Percentiles rank a stretch among this genome's conserved stretches.
phyloP scores from a whole-genome alignment of 2,797 vertebrate genomes.

The Epinephelus awoara region DNA sequence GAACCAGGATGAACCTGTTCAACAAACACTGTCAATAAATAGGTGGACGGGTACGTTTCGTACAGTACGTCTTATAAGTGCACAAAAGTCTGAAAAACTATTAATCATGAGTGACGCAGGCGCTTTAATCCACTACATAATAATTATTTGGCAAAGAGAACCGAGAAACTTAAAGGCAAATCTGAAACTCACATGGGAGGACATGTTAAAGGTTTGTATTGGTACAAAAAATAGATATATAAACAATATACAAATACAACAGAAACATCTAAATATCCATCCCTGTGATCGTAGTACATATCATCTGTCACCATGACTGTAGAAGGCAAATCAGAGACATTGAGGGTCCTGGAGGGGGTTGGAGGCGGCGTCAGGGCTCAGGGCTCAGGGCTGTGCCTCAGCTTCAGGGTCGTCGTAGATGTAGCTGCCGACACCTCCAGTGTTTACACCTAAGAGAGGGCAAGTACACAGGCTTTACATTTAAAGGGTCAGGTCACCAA shows the following conservation, averaged over 20 bases:
- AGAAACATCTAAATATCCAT: slow-evolving; percentile 56
- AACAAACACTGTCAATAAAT: slow-evolving; percentile 52
- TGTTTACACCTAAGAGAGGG: slow-evolving; percentile 86
- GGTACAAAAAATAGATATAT: slow-evolving; percentile 76
- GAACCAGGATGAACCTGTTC: slow-evolving; percentile 15
- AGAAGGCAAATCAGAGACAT: slow-evolving; percentile 57
- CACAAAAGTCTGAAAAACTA: slow-evolving; percentile 55
- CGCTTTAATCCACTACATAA: slow-evolving; percentile 33
- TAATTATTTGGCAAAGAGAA: slow-evolving; percentile 70
- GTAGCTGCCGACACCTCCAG: slow-evolving; percentile 90
- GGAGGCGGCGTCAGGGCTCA: slow-evolving; percentile 14
- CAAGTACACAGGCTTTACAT: not conserved
- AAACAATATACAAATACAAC: slow-evolving; percentile 76
- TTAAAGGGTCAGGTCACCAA: not conserved
- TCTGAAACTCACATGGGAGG: slow-evolving; percentile 51
- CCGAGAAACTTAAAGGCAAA: slow-evolving; percentile 51
- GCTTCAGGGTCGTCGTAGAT: slow-evolving; percentile 85
- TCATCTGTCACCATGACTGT: slow-evolving; percentile 41
- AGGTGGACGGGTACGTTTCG: slow-evolving; percentile 11
- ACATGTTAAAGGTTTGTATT: slow-evolving; percentile 53
- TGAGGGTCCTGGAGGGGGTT: slow-evolving; percentile 17
- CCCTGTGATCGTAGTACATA: slow-evolving; percentile 52
- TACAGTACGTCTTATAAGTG: slow-evolving; percentile 50
- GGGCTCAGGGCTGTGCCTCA: slow-evolving; percentile 70
- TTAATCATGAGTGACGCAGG: slow-evolving; percentile 31